Conservation (phyloP, 1,140 invertebrate genomes). For the Sycophaga agraensis region DNA sequence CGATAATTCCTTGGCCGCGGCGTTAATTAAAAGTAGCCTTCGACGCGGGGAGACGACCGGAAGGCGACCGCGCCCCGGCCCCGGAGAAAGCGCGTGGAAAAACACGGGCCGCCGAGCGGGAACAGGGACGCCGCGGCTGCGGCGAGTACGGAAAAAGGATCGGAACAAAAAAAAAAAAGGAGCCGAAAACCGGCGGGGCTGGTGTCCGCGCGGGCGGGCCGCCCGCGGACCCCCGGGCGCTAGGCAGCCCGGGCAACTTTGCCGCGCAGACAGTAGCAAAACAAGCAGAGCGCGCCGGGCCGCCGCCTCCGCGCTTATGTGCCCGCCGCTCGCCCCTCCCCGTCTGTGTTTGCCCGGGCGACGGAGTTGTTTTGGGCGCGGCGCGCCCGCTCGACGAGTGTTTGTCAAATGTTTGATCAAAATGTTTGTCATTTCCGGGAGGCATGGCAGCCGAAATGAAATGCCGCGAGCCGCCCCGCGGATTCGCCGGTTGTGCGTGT, state of each 20-base stretch:
- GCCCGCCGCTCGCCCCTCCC: not conserved
- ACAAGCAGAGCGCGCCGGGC: not conserved
- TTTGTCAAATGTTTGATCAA: conserved; percentile 57
- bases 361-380: conserved; percentile 44
- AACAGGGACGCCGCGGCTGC: not conserved
- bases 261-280: conserved; percentile 40
- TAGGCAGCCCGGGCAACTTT: conserved; percentile 43
- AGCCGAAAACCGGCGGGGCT: not conserved
- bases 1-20: conserved; percentile 12
- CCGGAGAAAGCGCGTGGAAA: not conserved
- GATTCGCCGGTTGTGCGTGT: no score
- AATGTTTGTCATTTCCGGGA: no score
- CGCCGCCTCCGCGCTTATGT: not conserved
- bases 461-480: no score
- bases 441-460: no score
- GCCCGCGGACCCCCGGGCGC: conserved; percentile 25
- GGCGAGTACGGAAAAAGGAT: not conserved
- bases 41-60: no score
- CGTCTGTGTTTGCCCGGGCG: conserved; percentile 45
- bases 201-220: not conserved
- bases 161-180: not conserved
- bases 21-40: no score
- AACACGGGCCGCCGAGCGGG: not conserved
- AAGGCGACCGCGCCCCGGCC: not conserved
- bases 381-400: conserved; percentile 42